Percentiles rank a stretch among this genome's conserved stretches.
Conservation (phyloP, 2,797 vertebrate genomes). For the Syncerus caffer region DNA sequence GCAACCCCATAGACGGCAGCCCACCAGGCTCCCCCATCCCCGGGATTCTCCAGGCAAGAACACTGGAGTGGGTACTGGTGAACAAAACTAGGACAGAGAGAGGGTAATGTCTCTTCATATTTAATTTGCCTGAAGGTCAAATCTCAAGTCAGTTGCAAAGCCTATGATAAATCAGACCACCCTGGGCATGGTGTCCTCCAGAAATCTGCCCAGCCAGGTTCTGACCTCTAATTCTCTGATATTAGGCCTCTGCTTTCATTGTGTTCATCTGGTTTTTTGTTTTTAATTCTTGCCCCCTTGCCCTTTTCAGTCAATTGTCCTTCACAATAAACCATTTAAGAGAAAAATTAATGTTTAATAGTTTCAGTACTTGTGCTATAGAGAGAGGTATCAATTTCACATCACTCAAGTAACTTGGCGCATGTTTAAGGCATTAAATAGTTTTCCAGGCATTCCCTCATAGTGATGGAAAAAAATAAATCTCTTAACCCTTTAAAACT, state of each 20-base stretch:
- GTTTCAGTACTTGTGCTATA: slow-evolving; percentile 35
- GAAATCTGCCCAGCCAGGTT: background rate
- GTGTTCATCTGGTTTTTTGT: background rate
- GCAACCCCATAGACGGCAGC: fast-evolving
- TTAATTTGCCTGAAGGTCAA: background rate
- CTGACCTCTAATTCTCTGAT: background rate
- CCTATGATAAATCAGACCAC: no score
- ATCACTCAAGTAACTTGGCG: slow-evolving; percentile 35
- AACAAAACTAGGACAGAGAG: background rate
- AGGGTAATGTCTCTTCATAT: background rate
- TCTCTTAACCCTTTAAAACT: background rate
- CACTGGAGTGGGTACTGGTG: no score
- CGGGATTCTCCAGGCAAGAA: no score
- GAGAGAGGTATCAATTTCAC: slow-evolving; percentile 30
- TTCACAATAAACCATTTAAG: background rate
- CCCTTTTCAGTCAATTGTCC: background rate
- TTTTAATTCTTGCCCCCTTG: background rate
- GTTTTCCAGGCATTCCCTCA: slow-evolving; percentile 31
- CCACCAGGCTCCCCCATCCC: no score
- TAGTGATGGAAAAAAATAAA: slow-evolving; percentile 26
- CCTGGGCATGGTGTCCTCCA: no score
- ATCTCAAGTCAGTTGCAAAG: background rate
- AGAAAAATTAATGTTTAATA: slow-evolving; percentile 53
- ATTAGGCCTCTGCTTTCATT: background rate
- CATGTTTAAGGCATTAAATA: background rate